Evolutionary conservation across 2,113 vertebrate species (phyloP), one percentile per base, ranked within the genome.

Genomic region (Butorides virescens): DNA sequence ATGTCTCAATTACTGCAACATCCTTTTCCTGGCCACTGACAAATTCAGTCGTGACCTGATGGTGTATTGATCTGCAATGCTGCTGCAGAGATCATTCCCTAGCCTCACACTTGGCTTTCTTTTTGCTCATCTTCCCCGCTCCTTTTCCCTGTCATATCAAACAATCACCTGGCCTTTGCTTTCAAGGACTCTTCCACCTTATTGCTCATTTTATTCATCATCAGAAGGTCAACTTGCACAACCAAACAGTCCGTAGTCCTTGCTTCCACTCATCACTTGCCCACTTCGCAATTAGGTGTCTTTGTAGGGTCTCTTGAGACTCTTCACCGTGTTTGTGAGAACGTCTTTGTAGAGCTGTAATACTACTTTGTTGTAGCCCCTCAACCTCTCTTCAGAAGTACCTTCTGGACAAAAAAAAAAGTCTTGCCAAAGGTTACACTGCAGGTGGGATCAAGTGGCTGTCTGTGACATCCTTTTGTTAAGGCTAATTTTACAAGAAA

Each of bases 1-100:
- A 71, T 75, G 86, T 95, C 94, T 97, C 94, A 95, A 96, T 97
- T 97, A 95, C 89, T 87, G 63, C 65, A 91, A 89, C 91, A 92
- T 78, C 65, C 47, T 95, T 87, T 92, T 91, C 74, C 86, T 67
- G 39, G 58, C 49, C 73, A 49, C 86, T 94, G 92, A 96, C 94
- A 96, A 94, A 82, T 81, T 95, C 80, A 67, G 86, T 59, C 3
- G 4, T 89, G 86, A 62, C 68, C 81, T 90, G 77, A 87, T 62
- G 53, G 71, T 79, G 59, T 96, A 95, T 95, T 42, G 93, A 96
- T 96, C 93, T 62, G 79, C 67, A 65, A 3, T 23, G 73, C 66
- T 68, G 81, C 70, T 47, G 65, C 49, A 76, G 62, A 95, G 62
- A 93, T 86, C 58, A 34, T 42, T 76, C 55, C 37, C 32, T 20